Conservation (phyloP, 2,113 vertebrate genomes). For the Uria aalge region DNA sequence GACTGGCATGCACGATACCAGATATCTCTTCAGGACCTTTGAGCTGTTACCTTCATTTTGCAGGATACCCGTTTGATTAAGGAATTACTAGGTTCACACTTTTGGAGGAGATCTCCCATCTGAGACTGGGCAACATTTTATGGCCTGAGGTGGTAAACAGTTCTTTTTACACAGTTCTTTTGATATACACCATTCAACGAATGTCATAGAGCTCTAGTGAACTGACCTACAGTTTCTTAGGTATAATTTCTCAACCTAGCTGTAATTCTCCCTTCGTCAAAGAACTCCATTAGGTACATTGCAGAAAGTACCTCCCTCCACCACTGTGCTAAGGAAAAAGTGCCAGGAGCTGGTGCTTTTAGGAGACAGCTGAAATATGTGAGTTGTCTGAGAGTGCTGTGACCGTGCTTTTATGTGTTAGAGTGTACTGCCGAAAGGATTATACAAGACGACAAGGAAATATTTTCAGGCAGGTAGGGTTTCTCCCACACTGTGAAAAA, state of each 20-base stretch:
- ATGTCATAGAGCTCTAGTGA: not conserved
- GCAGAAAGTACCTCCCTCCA: not conserved
- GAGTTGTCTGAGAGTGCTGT: not conserved
- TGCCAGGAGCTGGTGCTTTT: not conserved
- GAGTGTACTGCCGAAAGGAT: not conserved
- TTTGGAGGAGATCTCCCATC: not conserved
- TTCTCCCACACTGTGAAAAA: constrained; percentile 42
- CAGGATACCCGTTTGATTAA: not conserved
- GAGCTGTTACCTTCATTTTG: not conserved
- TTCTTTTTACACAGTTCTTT: not conserved
- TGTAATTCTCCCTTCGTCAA: not conserved
- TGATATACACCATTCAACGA: not conserved
- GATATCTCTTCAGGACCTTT: not conserved
- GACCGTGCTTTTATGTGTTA: not conserved
- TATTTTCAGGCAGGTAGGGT: constrained; percentile 27
- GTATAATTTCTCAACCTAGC: not conserved
- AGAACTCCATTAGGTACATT: not conserved
- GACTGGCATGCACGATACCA: not conserved
- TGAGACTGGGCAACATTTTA: not conserved
- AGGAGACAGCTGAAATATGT: not conserved
- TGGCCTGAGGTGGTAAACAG: not conserved
- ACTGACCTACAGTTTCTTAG: not conserved
- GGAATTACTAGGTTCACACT: not conserved
- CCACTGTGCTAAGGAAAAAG: not conserved
- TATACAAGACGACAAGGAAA: not conserved